These are phyloP conservation scores for Cremastinae sp. DNA, from an alignment of 2,888 invertebrate genomes.

Conservation along the genomic window DNA sequence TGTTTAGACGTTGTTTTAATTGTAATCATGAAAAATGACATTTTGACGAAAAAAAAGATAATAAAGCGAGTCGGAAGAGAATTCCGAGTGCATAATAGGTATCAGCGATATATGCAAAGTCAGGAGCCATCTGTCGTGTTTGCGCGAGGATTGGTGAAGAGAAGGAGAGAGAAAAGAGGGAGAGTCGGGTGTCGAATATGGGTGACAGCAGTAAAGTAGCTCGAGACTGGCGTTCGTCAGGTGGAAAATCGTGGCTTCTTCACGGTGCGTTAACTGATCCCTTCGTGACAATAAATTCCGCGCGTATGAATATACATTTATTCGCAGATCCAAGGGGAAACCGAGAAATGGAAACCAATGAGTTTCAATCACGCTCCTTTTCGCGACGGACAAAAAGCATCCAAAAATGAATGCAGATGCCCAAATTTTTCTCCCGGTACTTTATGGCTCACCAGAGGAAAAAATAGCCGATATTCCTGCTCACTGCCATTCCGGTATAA, in stretches of 20 bases:
- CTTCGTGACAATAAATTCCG: conserved; percentile 15
- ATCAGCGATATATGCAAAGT: conserved; percentile 68
- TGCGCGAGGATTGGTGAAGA: conserved; percentile 1
- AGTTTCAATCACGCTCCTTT: conserved; percentile 34
- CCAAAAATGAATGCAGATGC: conserved; percentile 64
- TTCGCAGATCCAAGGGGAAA: conserved; percentile 18
- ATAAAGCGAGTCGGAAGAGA: not conserved
- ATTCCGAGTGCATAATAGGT: conserved; percentile 48
- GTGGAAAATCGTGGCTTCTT: conserved; percentile 74
- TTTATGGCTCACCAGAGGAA: conserved; percentile 56
- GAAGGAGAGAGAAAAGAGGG: conserved; percentile 49
- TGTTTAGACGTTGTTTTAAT: too few species aligned
- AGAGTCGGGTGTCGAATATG: conserved; percentile 50
- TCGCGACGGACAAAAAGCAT: conserved; percentile 44
- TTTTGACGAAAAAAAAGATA: conserved; percentile 25
- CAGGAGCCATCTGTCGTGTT: conserved; percentile 68
- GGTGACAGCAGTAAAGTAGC: conserved; percentile 57
- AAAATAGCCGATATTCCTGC: not conserved
- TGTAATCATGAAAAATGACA: not conserved
- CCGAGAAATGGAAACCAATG: conserved; percentile 41
- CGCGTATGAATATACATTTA: conserved; percentile 9
- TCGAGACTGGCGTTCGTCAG: conserved; percentile 66
- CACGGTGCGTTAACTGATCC: conserved; percentile 64
- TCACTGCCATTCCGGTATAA: conserved; percentile 33
- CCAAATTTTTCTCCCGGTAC: conserved; percentile 37